These are phyloP conservation scores for Mugil cephalus DNA, from an alignment of 2,113 vertebrate species.

Conservation along the genomic window DNA sequence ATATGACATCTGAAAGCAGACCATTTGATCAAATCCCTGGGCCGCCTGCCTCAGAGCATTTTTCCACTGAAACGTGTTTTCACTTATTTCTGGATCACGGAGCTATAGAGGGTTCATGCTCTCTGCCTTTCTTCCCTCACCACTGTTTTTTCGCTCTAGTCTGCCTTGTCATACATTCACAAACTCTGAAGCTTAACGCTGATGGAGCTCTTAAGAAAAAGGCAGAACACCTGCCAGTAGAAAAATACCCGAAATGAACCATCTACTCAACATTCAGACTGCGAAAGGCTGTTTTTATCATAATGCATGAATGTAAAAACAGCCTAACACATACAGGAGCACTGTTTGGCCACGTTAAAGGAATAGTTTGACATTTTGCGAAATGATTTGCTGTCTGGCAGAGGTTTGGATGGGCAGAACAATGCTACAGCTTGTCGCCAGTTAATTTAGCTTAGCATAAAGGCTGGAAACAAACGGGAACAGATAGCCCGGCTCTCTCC, in stretches of 20 bases:
- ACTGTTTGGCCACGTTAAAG: conserved; percentile 41
- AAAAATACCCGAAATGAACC: not conserved
- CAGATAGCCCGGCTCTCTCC: not conserved
- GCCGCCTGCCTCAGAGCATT: conserved; percentile 47
- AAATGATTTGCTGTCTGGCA: not conserved
- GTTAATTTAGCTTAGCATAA: conserved; percentile 5
- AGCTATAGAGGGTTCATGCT: conserved; percentile 37
- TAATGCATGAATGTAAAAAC: too few relatives aligned
- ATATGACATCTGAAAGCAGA: conserved; percentile 61
- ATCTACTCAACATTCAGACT: not conserved
- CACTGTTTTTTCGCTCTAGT: conserved; percentile 32
- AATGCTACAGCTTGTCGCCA: not conserved
- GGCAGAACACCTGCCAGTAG: conserved; percentile 15
- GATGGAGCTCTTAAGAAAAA: conserved; percentile 18
- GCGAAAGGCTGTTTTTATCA: conserved; percentile 23
- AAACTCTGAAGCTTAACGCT: conserved; percentile 21
- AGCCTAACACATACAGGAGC: not conserved
- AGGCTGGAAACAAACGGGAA: not conserved
- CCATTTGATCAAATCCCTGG: conserved; percentile 59
- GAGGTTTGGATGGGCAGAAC: not conserved
- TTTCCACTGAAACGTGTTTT: conserved; percentile 76
- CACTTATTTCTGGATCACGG: conserved; percentile 62
- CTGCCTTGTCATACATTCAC: conserved; percentile 35
- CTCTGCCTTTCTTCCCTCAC: conserved; percentile 36
- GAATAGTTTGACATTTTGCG: conserved; percentile 14